Conservation (phyloP, 1,140 invertebrate genomes). For the Diorhabda sublineata region DNA sequence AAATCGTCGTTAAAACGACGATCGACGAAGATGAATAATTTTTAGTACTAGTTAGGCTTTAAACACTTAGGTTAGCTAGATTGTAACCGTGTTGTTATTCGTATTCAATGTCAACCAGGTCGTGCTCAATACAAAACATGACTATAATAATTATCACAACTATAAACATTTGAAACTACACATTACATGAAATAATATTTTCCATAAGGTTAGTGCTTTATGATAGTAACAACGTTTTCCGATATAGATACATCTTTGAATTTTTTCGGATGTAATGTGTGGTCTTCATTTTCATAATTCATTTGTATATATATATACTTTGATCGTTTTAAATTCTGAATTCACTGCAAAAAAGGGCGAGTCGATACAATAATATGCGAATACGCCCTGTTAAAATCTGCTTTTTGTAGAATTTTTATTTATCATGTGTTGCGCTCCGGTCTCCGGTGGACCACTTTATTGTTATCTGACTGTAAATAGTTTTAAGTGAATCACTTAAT, state of each 20-base stretch:
- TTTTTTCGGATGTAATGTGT: too few relatives aligned
- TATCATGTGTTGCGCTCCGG: slow-evolving; percentile 42
- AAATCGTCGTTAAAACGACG: slow-evolving; percentile 16
- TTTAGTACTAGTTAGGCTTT: slow-evolving; percentile 48
- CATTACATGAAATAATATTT: slow-evolving; percentile 19
- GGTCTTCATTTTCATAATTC: slow-evolving; percentile 1
- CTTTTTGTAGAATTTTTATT: slow-evolving; percentile 46
- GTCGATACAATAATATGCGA: neutral
- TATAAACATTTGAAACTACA: slow-evolving; percentile 37
- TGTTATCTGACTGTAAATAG: slow-evolving; percentile 50
- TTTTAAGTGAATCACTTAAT: slow-evolving; percentile 48
- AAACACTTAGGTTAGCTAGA: slow-evolving; percentile 49
- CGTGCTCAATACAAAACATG: slow-evolving; percentile 49
- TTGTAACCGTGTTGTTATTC: slow-evolving; percentile 50
- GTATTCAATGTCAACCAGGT: slow-evolving; percentile 47
- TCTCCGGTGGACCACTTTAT: slow-evolving; percentile 46
- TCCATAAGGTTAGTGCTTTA: too few relatives aligned
- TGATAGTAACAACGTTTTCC: too few relatives aligned
- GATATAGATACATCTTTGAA: too few relatives aligned
- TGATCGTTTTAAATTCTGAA: slow-evolving; percentile 1
- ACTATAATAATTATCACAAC: slow-evolving; percentile 43
- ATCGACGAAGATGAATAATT: slow-evolving; percentile 41
- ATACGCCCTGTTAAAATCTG: slow-evolving; percentile 31
- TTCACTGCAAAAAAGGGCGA: neutral
- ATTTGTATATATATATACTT: slow-evolving; percentile 19